Percentiles rank a stretch among this genome's conserved stretches.
These are phyloP conservation scores for Drosophila differens DNA, from an alignment of 2,888 invertebrate species.

Conservation along the genomic window DNA sequence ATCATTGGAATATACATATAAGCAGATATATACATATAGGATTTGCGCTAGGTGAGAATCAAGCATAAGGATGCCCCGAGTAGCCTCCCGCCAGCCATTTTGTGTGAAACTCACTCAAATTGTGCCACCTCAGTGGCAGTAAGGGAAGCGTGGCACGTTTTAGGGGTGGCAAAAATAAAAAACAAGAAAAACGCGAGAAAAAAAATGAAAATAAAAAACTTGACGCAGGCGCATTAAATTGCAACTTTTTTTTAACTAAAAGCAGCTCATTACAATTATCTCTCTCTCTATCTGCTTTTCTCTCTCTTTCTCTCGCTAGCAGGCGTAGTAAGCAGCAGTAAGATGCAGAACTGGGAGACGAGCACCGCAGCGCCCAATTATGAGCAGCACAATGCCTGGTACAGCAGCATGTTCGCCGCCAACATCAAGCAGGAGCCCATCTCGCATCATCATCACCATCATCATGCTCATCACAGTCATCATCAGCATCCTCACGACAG, in stretches of 20 bases:
- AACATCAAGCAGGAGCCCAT: constrained; percentile 84
- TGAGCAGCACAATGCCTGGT: constrained; percentile 84
- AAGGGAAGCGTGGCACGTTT: constrained; percentile 37
- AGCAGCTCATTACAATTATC: constrained; percentile 16
- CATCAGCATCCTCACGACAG: constrained; percentile 30
- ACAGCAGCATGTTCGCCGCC: constrained; percentile 83
- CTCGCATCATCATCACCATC: constrained; percentile 55
- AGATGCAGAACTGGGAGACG: constrained; percentile 85
- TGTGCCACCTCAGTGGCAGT: constrained; percentile 31
- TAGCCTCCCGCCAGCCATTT: constrained; percentile 50
- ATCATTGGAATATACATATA: constrained; percentile 62
- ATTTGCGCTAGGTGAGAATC: constrained; percentile 49
- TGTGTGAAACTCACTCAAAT: constrained; percentile 67
- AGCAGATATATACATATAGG: background rate
- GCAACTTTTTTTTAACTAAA: constrained; percentile 5
- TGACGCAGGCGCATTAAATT: constrained; percentile 79
- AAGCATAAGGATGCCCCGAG: constrained; percentile 19
- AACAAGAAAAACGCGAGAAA: constrained; percentile 34
- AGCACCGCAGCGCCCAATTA: constrained; percentile 82
- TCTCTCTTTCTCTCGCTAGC: constrained; percentile 11
- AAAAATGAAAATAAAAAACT: constrained; percentile 59
- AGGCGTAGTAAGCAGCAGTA: constrained; percentile 59
- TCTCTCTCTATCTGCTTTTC: constrained; percentile 23
- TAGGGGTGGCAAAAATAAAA: constrained; percentile 77
- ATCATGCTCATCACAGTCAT: constrained; percentile 34